Conservation (phyloP, 2,113 vertebrate genomes). For the Mormoops blainvillei region DNA sequence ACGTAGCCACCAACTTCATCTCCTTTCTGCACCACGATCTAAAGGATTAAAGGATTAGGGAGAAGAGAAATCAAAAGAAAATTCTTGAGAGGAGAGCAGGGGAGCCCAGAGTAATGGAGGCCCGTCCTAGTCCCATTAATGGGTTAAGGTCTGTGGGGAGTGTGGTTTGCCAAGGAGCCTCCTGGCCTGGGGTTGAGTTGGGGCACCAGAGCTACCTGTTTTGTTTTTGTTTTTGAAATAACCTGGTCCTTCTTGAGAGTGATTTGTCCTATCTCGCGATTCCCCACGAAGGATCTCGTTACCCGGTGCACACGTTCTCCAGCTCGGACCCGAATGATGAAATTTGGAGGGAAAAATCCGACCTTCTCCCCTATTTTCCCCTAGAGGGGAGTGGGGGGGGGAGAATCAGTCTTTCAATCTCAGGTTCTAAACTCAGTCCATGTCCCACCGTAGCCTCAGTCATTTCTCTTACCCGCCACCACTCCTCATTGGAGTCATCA, state of each 20-base stretch:
- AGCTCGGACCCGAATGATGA: slow-evolving; percentile 93
- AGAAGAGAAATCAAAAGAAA: neutral
- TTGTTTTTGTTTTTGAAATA: neutral
- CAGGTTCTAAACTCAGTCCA: neutral
- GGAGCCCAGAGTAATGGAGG: neutral
- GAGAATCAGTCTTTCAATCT: neutral
- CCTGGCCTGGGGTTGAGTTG: neutral
- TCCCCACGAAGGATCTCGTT: slow-evolving; percentile 93
- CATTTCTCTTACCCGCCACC: slow-evolving; percentile 91
- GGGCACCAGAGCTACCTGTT: slow-evolving; percentile 79
- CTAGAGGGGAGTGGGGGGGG: slow-evolving; percentile 73
- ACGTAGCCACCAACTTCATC: slow-evolving; percentile 94
- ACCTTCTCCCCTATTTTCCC: slow-evolving; percentile 94
- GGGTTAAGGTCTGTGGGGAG: neutral
- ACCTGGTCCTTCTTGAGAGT: slow-evolving; percentile 98
- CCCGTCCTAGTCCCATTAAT: neutral
- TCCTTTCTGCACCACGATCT: slow-evolving; percentile 98
- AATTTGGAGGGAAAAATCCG: slow-evolving; percentile 94
- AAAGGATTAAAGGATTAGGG: neutral
- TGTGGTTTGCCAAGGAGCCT: neutral
- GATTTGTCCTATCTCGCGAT: slow-evolving; percentile 96
- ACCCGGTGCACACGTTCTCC: slow-evolving; percentile 92
- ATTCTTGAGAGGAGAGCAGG: neutral
- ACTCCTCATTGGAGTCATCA: slow-evolving; percentile 98
- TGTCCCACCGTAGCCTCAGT: neutral